These are phyloP conservation scores for Contarinia nasturtii DNA, from an alignment of 1,140 invertebrate species.

Conservation along the genomic window DNA sequence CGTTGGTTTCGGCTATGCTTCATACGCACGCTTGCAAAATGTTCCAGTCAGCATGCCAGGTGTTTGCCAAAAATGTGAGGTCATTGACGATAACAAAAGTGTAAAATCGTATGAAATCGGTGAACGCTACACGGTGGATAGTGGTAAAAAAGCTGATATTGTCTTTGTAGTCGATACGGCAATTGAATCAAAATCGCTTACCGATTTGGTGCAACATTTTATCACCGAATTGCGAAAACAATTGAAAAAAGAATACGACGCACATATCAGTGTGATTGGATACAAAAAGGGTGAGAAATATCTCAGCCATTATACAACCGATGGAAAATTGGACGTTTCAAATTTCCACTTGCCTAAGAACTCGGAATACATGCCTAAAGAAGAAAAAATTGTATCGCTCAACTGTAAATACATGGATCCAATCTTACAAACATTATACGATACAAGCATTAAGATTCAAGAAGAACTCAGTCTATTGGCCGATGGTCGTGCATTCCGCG, in stretches of 20 bases:
- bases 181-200: conserved; percentile 19
- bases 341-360: conserved; percentile 30
- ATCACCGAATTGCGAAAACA: conserved; percentile 22
- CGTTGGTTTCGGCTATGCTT: conserved; percentile 36
- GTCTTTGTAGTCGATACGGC: conserved; percentile 46
- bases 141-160: conserved; percentile 50
- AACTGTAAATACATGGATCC: conserved; percentile 13
- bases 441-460: conserved; percentile 6
- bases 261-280: conserved; percentile 34
- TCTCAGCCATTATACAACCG: conserved; percentile 30
- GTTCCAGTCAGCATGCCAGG: conserved; percentile 32
- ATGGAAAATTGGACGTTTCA: conserved; percentile 32
- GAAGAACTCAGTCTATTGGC: conserved; percentile 4
- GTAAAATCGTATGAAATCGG: conserved; percentile 24
- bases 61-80: conserved; percentile 38
- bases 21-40: conserved; percentile 28
- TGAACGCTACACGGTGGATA: conserved; percentile 39
- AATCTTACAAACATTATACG: conserved; percentile 8
- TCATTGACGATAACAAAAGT: conserved; percentile 13
- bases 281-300: conserved; percentile 30
- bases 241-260: conserved; percentile 29
- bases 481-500: conserved; percentile 29
- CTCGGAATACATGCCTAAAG: conserved; percentile 19
- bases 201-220: conserved; percentile 21
- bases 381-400: conserved; percentile 3